Evolutionary conservation across 1,140 invertebrate genomes (phyloP).

Genomic region (Leptoteleia sp.): DNA sequence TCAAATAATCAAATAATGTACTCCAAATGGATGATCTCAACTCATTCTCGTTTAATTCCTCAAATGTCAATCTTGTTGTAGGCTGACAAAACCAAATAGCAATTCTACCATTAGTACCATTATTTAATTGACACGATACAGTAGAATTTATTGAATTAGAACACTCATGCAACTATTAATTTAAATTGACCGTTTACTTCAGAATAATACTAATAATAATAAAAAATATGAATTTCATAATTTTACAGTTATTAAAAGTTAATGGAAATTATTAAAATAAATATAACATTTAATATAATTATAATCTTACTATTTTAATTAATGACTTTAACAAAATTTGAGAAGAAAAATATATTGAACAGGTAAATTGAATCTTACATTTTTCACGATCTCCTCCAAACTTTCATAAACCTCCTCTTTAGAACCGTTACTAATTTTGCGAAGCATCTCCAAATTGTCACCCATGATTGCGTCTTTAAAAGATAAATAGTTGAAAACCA

Average conservation of each 20-base stretch:
- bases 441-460: slow-evolving; percentile 43
- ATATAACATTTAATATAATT: too few relatives aligned
- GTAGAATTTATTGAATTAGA: too few relatives aligned
- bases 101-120: background rate
- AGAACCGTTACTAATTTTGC: slow-evolving; percentile 64
- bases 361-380: slow-evolving; percentile 70
- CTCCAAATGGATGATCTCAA: slow-evolving; percentile 82
- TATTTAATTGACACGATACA: too few relatives aligned
- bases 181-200: too few relatives aligned
- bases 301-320: too few relatives aligned
- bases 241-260: too few relatives aligned
- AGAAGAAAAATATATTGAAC: too few relatives aligned
- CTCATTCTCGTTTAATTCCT: slow-evolving; percentile 80
- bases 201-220: background rate
- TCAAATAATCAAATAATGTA: slow-evolving; percentile 80
- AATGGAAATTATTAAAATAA: too few relatives aligned
- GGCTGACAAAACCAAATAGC: slow-evolving; percentile 73
- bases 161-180: too few relatives aligned
- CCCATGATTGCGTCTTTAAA: background rate
- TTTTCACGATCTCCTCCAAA: slow-evolving; percentile 70
- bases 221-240: background rate
- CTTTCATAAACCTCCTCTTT: slow-evolving; percentile 62
- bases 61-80: slow-evolving; percentile 79
- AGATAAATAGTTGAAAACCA: background rate
- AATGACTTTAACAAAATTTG: too few relatives aligned